Base-by-base conservation (phyloP, 37 sponge, comb jelly and placozoan species). In the Geodia barretti region DNA sequence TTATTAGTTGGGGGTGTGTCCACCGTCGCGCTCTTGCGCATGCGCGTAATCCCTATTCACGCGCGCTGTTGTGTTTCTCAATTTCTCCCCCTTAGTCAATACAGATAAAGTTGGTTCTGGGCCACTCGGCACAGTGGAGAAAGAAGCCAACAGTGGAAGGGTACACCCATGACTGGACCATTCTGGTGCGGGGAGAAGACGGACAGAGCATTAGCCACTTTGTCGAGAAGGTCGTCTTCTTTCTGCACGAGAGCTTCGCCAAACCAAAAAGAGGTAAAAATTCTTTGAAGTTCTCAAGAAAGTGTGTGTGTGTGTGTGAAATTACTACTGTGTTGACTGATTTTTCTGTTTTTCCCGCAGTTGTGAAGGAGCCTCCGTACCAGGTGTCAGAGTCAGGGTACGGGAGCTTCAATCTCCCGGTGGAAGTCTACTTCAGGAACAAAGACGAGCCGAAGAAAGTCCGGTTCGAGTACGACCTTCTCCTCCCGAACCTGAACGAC, bases 101-200 rank as follows among this genome's bases (percentile, higher is more conserved):
- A 35, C 95, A 98, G 62, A 88, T 98, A 23, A 94, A 92, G 71
- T 76, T 98, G 8, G 84, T 94, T 1, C 79, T 98, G 3, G 99
- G 99, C 33, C 99, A 98, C 81, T 90, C 90, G 42, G 97, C 99
- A 7, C 71, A 83, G 8, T 92, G 92, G 90, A 74, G 99, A 23
- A 95, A 92, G 70, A 91, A 90, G 64, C 91, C 94, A 7, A 96
- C 95, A 14, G 70, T 71, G 3, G 97, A 94, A 26, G 97, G 97
- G 9, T 96, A 84, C 80, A 98, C 97, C 17, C 99, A 98, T 60
- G 99, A 98, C 60, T 98, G 99, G 99, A 93, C 91, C 30, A 79
- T 95, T 26, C 66, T 93, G 0, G 97, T 98, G 0, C 83, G 95
- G 35, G 99, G 99, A 19, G 95, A 94, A 64, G 91, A 94, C 24